Evolutionary conservation across 2,113 vertebrate genomes (phyloP), one percentile per base, ranked within the genome.

Genomic region (Vulpes ferrilata): DNA sequence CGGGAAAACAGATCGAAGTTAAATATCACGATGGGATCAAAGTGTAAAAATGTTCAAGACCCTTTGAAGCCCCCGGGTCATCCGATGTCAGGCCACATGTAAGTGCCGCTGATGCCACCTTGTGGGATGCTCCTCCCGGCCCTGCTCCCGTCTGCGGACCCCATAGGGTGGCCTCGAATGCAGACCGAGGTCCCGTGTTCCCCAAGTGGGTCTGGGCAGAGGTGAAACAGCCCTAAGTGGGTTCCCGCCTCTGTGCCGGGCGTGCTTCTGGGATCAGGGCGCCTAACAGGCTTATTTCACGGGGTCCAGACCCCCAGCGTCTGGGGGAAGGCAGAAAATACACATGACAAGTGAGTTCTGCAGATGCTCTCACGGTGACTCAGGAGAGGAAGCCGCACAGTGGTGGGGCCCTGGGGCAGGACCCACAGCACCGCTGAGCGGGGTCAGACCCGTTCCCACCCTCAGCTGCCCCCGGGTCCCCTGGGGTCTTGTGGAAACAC

Each of bases 1-100:
- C 84, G 53, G 80, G 78, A 95, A 96, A 53, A 84, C 19, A 86
- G 96, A 89, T 32, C 83, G 57, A 95, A 64, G 0, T 90, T 90
- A 93, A 71, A 93, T 88, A 87, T 80, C 92, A 78, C 90, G 95
- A 95, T 69, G 11, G 73, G 27, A 92, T 94, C 90, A 38, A 91
- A 71, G 64, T 30, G 73, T 74, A 83, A 94, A 97, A 86, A 69
- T 83, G 67, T 96, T 96, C 43, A 64, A 96, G 95, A 74, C 35
- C 43, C 95, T 97, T 91, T 94, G 82, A 73, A 87, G 96, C 92
- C 93, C 96, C 88, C 91, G 93, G 62, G 91, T 97, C 93, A 74
- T 94, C 90, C 76, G 16, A 95, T 80, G 96, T 93, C 97, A 97
- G 92, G 93, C 87, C 95, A 96, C 94, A 81, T 96, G 95, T 94